Conservation (phyloP, 2,113 vertebrate species). For the Suricata suricatta region DNA sequence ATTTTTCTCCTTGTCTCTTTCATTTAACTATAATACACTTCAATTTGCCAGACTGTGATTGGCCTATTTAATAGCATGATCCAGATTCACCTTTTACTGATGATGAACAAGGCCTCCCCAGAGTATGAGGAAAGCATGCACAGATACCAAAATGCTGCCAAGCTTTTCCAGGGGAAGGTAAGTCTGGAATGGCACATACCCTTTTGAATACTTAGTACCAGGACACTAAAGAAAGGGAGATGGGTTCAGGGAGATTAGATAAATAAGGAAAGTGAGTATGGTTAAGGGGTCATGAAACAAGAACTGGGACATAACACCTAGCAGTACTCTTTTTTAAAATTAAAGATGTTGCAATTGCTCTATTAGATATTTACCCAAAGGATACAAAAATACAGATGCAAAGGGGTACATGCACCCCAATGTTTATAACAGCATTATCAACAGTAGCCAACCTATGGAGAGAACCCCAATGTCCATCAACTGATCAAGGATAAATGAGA, state of each 20-base stretch:
- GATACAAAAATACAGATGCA: too few relatives aligned
- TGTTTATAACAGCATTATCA: too few relatives aligned
- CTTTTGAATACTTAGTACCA: neutral
- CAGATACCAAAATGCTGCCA: conserved; percentile 84
- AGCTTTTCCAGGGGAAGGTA: conserved; percentile 91
- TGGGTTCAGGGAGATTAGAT: neutral
- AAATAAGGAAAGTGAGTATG: neutral
- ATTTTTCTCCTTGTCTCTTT: neutral
- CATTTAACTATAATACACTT: conserved; percentile 44
- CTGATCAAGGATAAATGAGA: too few relatives aligned
- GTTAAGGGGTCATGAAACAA: neutral
- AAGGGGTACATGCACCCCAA: too few relatives aligned
- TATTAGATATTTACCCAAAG: too few relatives aligned
- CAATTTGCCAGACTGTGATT: conserved; percentile 86
- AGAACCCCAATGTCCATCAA: too few relatives aligned
- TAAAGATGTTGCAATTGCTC: neutral
- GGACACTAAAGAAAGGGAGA: neutral
- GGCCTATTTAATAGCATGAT: conserved; percentile 92
- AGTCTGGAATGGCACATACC: conserved; percentile 27
- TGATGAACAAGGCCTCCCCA: conserved; percentile 88
- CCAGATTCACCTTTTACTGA: conserved; percentile 91
- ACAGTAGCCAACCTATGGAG: too few relatives aligned
- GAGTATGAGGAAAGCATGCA: conserved; percentile 83
- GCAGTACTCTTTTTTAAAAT: neutral
- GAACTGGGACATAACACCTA: neutral